Base-by-base conservation (phyloP, 2,888 invertebrate genomes). In the Polydrusus pterygomalis region DNA sequence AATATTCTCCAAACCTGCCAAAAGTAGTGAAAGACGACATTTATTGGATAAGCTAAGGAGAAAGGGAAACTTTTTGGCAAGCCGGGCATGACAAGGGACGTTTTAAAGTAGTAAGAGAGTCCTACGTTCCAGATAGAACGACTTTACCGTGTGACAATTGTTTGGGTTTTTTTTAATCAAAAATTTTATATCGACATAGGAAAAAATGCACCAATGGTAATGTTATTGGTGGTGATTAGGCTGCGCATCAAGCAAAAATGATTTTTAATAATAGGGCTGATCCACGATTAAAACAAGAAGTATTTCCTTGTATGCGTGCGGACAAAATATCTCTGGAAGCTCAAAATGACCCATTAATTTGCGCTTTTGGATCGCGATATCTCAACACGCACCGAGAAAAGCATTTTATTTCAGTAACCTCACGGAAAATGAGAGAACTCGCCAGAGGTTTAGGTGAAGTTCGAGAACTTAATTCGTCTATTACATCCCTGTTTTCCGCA, bases 321-420 rank as follows among this genome's bases (percentile, higher is more conserved):
- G 78, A 79, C 43, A 38, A 54, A 30, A 67, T 78, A 25, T 71
- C 68, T 13, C n/a, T 77, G 1, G 47, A n/a, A 10, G 77, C 77
- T 3, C 70, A 74, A 56, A 74, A 38, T 56, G 74, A 77, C 45
- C 13, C 56, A 11, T 47, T 78, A 15, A 75, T 78, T 51, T 70
- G 78, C 40, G 79, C 78, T 18, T 80, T 73, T 75, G 80, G 77
- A 9, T 79, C 78, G 11, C 56, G 80, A 40, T 82, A 80, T 54
- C 62, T 78, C 1, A 79, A 77, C 74, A 74, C 17, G 25, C 78
- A 80, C 63, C 56, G 79, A 65, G 79, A 80, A 73, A 79, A 79
- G 63, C 81, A 81, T 77, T 79, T 77, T 74, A 70, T 78, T n/a
- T 72, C 60, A 56, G 77, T 79, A 8, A 51, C 63, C 34, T 80